Percentiles rank a stretch among this genome's conserved stretches.
Evolutionary conservation across 2,888 invertebrate genomes (phyloP).

Genomic region (Lissonota sp.): DNA sequence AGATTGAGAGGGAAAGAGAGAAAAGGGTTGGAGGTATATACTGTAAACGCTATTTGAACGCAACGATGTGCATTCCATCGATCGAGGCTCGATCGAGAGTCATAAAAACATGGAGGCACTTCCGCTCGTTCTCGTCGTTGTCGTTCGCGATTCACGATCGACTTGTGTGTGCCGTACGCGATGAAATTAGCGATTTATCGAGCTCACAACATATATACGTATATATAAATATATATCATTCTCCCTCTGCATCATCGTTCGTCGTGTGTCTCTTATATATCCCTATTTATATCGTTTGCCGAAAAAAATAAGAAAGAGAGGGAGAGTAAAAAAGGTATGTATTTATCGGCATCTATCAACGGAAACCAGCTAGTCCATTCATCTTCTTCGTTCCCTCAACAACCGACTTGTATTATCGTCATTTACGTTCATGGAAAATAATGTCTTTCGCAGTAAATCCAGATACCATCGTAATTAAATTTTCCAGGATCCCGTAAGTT

Average conservation of each 20-base stretch:
- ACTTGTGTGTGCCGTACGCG: slow-evolving; percentile 62
- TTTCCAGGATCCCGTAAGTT: slow-evolving; percentile 21
- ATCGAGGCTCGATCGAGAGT: slow-evolving; percentile 51
- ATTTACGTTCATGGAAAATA: slow-evolving; percentile 55
- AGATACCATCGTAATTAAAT: slow-evolving; percentile 33
- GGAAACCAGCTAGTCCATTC: slow-evolving; percentile 63
- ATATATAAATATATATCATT: neutral
- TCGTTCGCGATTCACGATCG: slow-evolving; percentile 50
- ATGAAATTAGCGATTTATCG: slow-evolving; percentile 61
- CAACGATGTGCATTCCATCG: slow-evolving; percentile 63
- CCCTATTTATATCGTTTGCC: slow-evolving; percentile 27
- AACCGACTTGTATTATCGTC: slow-evolving; percentile 35
- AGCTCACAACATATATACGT: slow-evolving; percentile 19
- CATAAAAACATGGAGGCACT: slow-evolving; percentile 64
- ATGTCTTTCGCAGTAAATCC: slow-evolving; percentile 34
- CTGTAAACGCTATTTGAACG: slow-evolving; percentile 36
- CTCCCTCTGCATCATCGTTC: slow-evolving; percentile 13
- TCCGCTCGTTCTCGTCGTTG: slow-evolving; percentile 55
- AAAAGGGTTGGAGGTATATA: slow-evolving; percentile 31
- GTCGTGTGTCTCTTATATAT: slow-evolving; percentile 10
- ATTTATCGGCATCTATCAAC: slow-evolving; percentile 62
- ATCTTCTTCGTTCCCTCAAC: slow-evolving; percentile 53
- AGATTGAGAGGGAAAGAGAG: neutral
- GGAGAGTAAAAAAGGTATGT: slow-evolving; percentile 24
- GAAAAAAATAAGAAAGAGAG: slow-evolving; percentile 13